Evolutionary conservation across 2,113 vertebrate genomes (phyloP), one percentile per base, ranked within the genome.

Genomic region (Oxyura jamaicensis): DNA sequence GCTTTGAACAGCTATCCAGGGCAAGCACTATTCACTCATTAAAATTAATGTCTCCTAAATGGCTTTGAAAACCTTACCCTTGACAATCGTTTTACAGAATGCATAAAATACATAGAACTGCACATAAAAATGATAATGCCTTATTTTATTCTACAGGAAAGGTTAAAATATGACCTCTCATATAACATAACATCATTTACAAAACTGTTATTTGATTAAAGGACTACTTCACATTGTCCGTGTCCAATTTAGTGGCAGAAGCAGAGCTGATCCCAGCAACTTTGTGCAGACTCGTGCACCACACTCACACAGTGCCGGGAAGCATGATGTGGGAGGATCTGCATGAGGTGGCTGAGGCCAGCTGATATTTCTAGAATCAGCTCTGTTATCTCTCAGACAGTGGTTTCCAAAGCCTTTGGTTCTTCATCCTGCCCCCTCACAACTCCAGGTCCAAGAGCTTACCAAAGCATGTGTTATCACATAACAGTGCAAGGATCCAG

Each of bases 11-110:
- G 50, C 31, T 74, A 50, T 71, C 68, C 58, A 83, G 50, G 63
- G 63, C 83, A 94, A 93, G 33, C 85, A 15, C 17, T 42, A 52
- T 18, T 41, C 60, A 86, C 65, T 85, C 65, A 75, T 90, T 66
- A 89, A 73, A 91, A 90, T 94, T 79, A 91, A 52, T 83, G 25
- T 13, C 22, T 88, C 62, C 23, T 83, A 69, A 92, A 90, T 52
- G 35, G 67, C 35, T 82, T 42, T 65, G 58, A 68, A 94, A 94
- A 93, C 26, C 15, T 91, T 44, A 91, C 67, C 67, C 92, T 73
- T 75, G 75, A 73, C 44, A 91, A 33, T 48, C 63, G 68, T 88
- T 85, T 68, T 29, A 44, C 20, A 62, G 82, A 85, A 93, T 18
- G 77, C 17, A 22, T 78, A 72, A 91, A 74, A 89, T 39, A 55